Conservation (phyloP, 2,888 invertebrate species). For the Drosophila nr. perissopoda region DNA sequence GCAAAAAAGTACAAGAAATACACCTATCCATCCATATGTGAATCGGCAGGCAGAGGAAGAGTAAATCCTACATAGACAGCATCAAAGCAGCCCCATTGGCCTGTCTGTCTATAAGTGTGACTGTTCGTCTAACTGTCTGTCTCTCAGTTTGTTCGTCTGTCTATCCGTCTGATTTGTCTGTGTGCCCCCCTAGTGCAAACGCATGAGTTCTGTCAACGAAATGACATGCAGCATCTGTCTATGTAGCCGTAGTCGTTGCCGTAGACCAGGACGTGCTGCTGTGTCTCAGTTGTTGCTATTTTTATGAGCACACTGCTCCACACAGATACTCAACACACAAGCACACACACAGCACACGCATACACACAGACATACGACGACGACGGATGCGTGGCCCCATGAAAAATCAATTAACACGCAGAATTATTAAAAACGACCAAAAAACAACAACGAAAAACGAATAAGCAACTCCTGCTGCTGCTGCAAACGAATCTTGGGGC, state of each 20-base stretch:
- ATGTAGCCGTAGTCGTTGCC: conserved; percentile 55
- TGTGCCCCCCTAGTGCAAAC: conserved; percentile 46
- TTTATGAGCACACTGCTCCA: conserved; percentile 61
- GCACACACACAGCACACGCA: background rate
- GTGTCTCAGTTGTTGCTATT: conserved; percentile 74
- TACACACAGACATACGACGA: conserved; percentile 30
- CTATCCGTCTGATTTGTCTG: conserved; percentile 22
- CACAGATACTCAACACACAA: conserved; percentile 2
- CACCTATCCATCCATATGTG: conserved; percentile 12
- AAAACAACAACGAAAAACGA: conserved; percentile 37
- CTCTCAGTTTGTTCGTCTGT: conserved; percentile 19
- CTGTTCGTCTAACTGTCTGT: conserved; percentile 23
- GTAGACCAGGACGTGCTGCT: conserved; percentile 75
- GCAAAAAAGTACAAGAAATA: conserved; percentile 44
- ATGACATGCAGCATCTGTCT: conserved; percentile 80
- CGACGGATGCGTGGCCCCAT: conserved; percentile 80
- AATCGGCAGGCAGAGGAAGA: conserved; percentile 26
- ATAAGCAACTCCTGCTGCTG: conserved; percentile 30
- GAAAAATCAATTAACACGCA: conserved; percentile 82
- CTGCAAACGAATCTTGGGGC: conserved; percentile 7
- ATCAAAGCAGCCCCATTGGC: conserved; percentile 52
- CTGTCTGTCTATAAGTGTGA: conserved; percentile 33
- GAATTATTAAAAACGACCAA: conserved; percentile 77
- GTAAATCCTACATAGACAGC: conserved; percentile 45
- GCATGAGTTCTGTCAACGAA: conserved; percentile 79